Percentiles rank a stretch among this genome's conserved stretches.
Evolutionary conservation across 2,888 invertebrate species (phyloP).

Genomic region (Drosophila stalkeri): DNA sequence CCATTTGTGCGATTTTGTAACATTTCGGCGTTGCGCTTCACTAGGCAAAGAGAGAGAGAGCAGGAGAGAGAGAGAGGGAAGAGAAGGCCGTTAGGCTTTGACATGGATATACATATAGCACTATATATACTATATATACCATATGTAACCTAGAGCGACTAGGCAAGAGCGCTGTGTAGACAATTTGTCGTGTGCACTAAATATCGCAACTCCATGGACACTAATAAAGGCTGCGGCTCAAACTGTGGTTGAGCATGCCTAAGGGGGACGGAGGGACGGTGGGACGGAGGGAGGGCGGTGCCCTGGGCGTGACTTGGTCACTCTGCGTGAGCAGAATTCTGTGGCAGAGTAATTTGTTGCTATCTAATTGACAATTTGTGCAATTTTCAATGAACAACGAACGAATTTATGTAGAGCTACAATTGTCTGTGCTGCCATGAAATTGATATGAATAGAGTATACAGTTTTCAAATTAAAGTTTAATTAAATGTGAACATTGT

Average conservation of each 20-base stretch:
- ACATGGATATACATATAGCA: conserved; percentile 14
- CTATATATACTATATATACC: conserved; percentile 4
- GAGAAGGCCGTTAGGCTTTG: neutral
- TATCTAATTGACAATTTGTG: conserved; percentile 67
- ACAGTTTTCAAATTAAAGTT: neutral
- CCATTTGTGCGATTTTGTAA: conserved; percentile 70
- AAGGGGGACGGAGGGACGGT: neutral
- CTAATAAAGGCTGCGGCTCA: conserved; percentile 17
- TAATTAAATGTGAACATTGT: no score
- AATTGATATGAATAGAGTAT: neutral
- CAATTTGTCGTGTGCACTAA: conserved; percentile 50
- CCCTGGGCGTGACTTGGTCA: conserved; percentile 10
- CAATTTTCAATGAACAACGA: conserved; percentile 51
- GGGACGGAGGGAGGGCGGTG: neutral
- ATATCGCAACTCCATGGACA: conserved; percentile 48
- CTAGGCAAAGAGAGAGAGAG: conserved; percentile 13
- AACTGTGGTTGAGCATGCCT: conserved; percentile 16
- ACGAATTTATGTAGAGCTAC: conserved; percentile 20
- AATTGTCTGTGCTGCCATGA: conserved; percentile 7
- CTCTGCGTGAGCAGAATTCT: conserved; percentile 32
- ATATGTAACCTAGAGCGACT: neutral
- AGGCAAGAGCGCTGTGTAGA: neutral
- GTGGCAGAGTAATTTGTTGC: conserved; percentile 58
- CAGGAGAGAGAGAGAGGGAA: neutral
- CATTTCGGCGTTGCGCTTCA: conserved; percentile 45